Evolutionary conservation across 2,797 vertebrate genomes (phyloP).

Genomic region (Emys orbicularis): DNA sequence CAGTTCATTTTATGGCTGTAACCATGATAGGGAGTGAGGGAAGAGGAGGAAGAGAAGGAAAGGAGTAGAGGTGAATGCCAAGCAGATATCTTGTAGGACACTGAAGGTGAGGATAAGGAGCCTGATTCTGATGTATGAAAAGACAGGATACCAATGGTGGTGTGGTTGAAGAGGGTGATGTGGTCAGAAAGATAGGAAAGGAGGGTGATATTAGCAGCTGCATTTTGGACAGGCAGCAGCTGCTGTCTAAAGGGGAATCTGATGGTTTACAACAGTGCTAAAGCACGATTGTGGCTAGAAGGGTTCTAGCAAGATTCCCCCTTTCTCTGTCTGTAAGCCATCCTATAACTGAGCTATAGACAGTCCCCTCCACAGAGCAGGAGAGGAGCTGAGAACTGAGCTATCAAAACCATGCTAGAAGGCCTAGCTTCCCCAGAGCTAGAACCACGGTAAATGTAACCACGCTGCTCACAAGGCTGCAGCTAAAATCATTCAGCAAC

Average conservation of each 20-base stretch:
- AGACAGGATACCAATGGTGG: background rate
- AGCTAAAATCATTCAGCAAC: background rate
- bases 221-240: background rate
- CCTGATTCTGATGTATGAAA: background rate
- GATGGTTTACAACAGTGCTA: background rate
- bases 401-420: background rate
- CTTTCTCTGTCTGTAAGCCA: background rate
- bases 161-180: background rate
- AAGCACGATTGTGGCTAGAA: background rate
- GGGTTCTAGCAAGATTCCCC: background rate
- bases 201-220: background rate
- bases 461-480: background rate
- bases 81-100: background rate
- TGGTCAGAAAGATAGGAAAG: background rate
- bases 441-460: background rate
- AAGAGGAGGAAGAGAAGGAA: background rate
- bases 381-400: background rate
- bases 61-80: background rate
- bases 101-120: background rate
- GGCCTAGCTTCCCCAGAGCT: background rate
- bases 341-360: accelerated
- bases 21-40: background rate
- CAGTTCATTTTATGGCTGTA: background rate
- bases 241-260: background rate
- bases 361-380: background rate